Percentiles rank a stretch among this genome's conserved stretches.
Evolutionary conservation across 2,113 vertebrate species (phyloP).

Genomic region (Todiramphus saurophagus): DNA sequence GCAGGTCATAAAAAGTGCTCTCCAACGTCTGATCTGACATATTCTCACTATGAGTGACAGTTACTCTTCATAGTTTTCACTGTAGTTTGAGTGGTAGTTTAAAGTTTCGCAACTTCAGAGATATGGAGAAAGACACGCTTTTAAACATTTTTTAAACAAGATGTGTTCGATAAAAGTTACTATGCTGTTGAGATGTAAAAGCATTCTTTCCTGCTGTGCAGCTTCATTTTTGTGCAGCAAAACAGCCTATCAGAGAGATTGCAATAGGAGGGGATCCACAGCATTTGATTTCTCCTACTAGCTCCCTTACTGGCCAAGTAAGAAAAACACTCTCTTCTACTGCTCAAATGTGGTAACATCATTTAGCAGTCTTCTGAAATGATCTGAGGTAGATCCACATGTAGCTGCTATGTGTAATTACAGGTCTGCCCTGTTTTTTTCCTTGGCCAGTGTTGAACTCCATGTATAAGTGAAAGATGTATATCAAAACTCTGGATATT

Average conservation of each 20-base stretch:
- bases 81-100: background rate
- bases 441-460: background rate
- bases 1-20: background rate
- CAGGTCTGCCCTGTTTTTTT: background rate
- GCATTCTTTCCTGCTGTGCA: background rate
- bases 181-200: background rate
- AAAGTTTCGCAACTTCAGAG: background rate
- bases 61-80: background rate
- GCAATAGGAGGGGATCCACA: background rate
- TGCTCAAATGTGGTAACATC: background rate
- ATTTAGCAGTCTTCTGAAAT: background rate
- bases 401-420: background rate
- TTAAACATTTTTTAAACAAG: background rate
- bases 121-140: background rate
- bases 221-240: background rate
- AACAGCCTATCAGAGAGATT: background rate
- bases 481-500: background rate
- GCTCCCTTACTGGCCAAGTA: background rate
- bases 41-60: background rate
- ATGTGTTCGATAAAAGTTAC: background rate
- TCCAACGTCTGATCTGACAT: background rate
- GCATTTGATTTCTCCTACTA: background rate
- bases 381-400: background rate
- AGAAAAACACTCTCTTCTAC: background rate
- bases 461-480: rapidly evolving